Evolutionary conservation across 2,888 invertebrate species (phyloP).

Genomic region (Calephelis perditalis): DNA sequence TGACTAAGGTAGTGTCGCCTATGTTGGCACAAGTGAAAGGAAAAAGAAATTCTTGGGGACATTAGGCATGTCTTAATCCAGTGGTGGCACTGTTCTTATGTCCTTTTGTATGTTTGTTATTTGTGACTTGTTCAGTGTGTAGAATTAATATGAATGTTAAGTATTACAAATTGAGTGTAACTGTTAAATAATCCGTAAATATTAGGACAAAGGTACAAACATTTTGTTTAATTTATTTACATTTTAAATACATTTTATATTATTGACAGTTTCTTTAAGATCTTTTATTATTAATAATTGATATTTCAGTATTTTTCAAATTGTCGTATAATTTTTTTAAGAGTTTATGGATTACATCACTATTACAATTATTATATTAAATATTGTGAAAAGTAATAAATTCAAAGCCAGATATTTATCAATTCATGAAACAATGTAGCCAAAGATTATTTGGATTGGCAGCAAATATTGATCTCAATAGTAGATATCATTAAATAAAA

Average conservation of each 20-base stretch:
- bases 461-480: too few relatives aligned
- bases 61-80: too few relatives aligned
- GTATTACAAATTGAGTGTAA: slow-evolving; percentile 5
- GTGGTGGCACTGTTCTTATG: neutral
- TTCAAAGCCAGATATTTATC: slow-evolving; percentile 16
- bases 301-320: slow-evolving; percentile 3
- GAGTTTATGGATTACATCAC: too few relatives aligned
- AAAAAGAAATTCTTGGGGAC: too few relatives aligned
- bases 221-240: slow-evolving; percentile 3
- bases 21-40: too few relatives aligned
- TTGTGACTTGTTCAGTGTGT: slow-evolving; percentile 1
- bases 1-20: too few relatives aligned
- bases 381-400: slow-evolving; percentile 4
- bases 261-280: neutral
- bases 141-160: neutral
- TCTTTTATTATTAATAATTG: slow-evolving; percentile 3
- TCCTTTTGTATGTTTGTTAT: neutral
- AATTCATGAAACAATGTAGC: too few relatives aligned
- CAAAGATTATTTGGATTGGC: too few relatives aligned
- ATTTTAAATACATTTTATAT: neutral
- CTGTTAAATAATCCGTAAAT: neutral
- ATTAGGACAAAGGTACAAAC: slow-evolving; percentile 1
- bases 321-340: neutral
- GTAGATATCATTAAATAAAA: too few relatives aligned
- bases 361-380: too few relatives aligned